A percentile compares a stretch with the other conserved stretches of the same genome.
Conservation (phyloP, 23 tunicate species). For the Phallusia fumigata region DNA sequence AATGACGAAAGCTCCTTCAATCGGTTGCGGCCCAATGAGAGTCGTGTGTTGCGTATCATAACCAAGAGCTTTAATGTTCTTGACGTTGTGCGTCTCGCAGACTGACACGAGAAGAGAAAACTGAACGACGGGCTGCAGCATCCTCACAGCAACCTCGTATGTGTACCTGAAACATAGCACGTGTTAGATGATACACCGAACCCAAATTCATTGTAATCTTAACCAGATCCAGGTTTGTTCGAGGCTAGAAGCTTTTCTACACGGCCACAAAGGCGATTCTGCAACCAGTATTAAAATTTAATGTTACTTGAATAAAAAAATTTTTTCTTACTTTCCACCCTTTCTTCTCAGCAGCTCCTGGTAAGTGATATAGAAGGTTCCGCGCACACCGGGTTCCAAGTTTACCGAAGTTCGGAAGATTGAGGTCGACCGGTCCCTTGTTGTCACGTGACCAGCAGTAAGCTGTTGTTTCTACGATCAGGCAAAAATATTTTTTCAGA, state of each 20-base stretch:
- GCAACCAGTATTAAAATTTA: no score
- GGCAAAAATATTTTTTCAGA: no score
- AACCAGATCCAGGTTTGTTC: no score
- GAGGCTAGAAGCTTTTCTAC: no score
- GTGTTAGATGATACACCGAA: no score
- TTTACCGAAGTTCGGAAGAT: slow-evolving; percentile 55
- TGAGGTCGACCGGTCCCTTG: slow-evolving; percentile 23
- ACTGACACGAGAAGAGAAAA: slow-evolving; percentile 25
- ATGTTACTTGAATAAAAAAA: no score
- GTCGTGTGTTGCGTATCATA: slow-evolving; percentile 47
- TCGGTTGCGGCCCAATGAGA: slow-evolving; percentile 18
- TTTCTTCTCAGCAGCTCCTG: slow-evolving; percentile 34
- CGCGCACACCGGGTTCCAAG: slow-evolving; percentile 26
- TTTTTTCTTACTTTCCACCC: slow-evolving; percentile 22
- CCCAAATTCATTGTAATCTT: no score
- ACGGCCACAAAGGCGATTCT: no score
- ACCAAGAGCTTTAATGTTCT: slow-evolving; percentile 20
- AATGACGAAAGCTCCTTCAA: not conserved
- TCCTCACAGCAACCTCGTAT: slow-evolving; percentile 29
- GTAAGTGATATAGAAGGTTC: slow-evolving; percentile 39
- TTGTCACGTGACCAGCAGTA: slow-evolving; percentile 36
- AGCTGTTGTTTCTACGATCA: slow-evolving; percentile 20
- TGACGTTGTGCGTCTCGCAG: slow-evolving; percentile 26
- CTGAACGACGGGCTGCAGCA: slow-evolving; percentile 22
- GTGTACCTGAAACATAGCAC: slow-evolving; percentile 33